These are phyloP conservation scores for Gerris lacustris DNA, from an alignment of 2,888 invertebrate genomes.

Conservation along the genomic window DNA sequence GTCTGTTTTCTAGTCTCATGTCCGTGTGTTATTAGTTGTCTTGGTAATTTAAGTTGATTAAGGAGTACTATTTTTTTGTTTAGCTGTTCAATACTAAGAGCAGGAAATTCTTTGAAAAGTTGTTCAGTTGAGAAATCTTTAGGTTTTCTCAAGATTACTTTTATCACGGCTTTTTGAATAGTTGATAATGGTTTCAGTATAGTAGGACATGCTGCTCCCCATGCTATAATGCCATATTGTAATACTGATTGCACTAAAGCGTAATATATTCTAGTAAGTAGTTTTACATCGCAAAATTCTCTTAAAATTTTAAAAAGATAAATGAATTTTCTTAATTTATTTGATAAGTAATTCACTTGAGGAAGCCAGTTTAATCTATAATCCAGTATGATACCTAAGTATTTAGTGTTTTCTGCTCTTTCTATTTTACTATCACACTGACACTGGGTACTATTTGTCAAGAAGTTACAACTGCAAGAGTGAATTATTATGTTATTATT, in stretches of 20 bases:
- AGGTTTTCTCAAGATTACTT: conserved; percentile 2
- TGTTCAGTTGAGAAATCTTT: background rate
- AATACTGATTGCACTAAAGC: conserved; percentile 10
- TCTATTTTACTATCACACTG: background rate
- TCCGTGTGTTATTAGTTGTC: no score
- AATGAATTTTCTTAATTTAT: background rate
- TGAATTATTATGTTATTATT: background rate
- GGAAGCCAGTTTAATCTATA: conserved; percentile 7
- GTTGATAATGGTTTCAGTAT: background rate
- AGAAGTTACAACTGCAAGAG: background rate
- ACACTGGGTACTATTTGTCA: background rate
- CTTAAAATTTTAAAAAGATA: background rate
- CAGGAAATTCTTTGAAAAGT: background rate
- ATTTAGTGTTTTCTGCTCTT: conserved; percentile 8
- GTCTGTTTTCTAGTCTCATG: no score
- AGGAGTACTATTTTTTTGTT: no score
- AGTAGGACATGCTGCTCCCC: conserved; percentile 6
- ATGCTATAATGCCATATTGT: conserved; percentile 7
- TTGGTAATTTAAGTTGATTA: no score
- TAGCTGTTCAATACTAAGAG: background rate
- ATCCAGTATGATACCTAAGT: conserved; percentile 9
- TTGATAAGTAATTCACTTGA: conserved; percentile 6
- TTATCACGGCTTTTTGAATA: conserved; percentile 1
- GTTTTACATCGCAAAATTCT: background rate
- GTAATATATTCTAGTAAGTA: background rate